Evolutionary conservation across 2,113 vertebrate genomes (phyloP).

Genomic region (Vireo altiloquus): DNA sequence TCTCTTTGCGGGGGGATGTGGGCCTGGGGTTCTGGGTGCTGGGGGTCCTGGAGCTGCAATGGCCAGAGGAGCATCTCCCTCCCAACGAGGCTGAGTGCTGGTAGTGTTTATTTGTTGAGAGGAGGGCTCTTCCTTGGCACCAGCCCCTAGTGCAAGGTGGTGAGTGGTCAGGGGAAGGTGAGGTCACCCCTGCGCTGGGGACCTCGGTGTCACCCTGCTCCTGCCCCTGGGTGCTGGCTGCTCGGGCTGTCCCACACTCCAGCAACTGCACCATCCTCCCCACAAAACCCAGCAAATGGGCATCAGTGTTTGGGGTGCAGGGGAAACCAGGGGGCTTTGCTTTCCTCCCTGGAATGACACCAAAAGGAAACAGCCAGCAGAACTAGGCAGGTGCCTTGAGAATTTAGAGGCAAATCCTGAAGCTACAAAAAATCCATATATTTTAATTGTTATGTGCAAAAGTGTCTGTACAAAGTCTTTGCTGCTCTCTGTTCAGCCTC

Average conservation of each 20-base stretch:
- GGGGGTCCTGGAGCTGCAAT: neutral
- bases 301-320: neutral
- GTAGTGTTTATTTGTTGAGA: neutral
- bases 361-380: neutral
- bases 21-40: neutral
- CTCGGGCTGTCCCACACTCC: neutral
- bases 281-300: neutral
- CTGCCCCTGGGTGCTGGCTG: neutral
- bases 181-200: neutral
- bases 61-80: neutral
- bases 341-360: neutral
- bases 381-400: neutral
- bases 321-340: neutral
- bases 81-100: rapidly evolving
- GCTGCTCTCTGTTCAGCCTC: neutral
- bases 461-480: neutral
- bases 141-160: rapidly evolving
- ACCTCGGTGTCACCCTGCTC: neutral
- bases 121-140: neutral
- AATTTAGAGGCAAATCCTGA: neutral
- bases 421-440: rapidly evolving
- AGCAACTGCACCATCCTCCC: too few species aligned
- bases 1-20: rapidly evolving
- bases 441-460: neutral
- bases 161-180: neutral